phyloP scores from a whole-genome alignment of 2,113 vertebrate genomes.

The Podarcis raffonei region DNA sequence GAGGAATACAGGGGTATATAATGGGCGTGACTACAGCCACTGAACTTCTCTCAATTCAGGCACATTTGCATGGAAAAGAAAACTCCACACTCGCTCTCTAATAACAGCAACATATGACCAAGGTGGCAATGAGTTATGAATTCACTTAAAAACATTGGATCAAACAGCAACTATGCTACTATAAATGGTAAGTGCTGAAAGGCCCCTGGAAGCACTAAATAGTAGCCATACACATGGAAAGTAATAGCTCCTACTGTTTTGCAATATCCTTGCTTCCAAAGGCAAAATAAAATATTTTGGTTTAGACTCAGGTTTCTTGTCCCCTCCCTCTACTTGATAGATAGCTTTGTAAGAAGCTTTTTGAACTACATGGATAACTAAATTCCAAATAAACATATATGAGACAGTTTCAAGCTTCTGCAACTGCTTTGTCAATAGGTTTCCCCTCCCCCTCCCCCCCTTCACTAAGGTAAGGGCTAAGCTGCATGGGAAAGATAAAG shows the following conservation, averaged over 20 bases:
- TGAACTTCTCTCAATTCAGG: too few relatives aligned
- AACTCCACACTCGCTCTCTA: too few relatives aligned
- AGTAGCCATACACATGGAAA: not conserved
- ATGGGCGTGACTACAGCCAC: too few relatives aligned
- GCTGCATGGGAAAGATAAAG: not conserved
- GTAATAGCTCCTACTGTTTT: not conserved
- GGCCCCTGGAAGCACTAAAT: not conserved
- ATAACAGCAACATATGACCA: too few relatives aligned
- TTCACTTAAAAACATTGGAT: too few relatives aligned
- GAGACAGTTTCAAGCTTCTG: not conserved
- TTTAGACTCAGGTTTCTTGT: not conserved
- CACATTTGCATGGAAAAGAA: too few relatives aligned
- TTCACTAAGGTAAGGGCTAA: not conserved
- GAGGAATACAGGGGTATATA: too few relatives aligned
- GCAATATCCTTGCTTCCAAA: not conserved
- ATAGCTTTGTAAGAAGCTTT: not conserved
- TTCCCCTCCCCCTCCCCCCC: too few relatives aligned
- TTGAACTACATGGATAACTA: not conserved
- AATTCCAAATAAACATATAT: not conserved
- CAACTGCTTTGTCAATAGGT: not conserved
- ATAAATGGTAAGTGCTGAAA: too few relatives aligned
- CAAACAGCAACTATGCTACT: too few relatives aligned
- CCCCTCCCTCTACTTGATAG: not conserved
- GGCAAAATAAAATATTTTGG: not conserved
- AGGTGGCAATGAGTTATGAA: too few relatives aligned